A percentile compares a stretch with the other conserved stretches of the same genome.
Evolutionary conservation across 30 jellyfish, hydroid and myxozoan species (phyloP).

Genomic region (Hydractinia echinata): DNA sequence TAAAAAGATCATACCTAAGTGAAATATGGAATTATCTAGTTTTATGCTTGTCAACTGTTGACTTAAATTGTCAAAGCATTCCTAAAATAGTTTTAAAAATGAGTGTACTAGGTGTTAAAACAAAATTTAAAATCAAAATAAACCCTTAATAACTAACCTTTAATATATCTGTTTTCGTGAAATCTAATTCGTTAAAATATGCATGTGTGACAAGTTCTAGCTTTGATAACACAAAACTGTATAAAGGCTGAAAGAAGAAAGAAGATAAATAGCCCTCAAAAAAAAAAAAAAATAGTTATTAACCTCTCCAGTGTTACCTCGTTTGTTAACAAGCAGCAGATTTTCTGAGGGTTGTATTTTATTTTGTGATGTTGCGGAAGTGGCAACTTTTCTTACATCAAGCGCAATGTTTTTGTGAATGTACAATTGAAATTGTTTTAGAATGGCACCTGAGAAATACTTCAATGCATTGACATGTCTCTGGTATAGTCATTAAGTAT

Average conservation of each 20-base stretch:
- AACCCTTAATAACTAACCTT: conserved; percentile 36
- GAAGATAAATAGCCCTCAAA: too few species aligned
- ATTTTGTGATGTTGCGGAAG: too few species aligned
- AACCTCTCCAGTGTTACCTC: too few species aligned
- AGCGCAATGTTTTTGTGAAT: too few species aligned
- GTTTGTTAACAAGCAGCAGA: too few species aligned
- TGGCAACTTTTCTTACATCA: too few species aligned
- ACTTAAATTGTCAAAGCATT: conserved; percentile 52
- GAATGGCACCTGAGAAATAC: too few species aligned
- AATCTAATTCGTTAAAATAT: conserved; percentile 83
- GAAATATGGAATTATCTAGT: conserved; percentile 38
- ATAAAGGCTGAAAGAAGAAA: conserved; percentile 71
- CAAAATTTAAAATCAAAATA: background rate
- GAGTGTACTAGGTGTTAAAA: background rate
- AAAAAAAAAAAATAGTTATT: too few species aligned
- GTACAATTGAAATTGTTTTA: too few species aligned
- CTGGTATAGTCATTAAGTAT: too few species aligned
- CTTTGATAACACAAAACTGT: conserved; percentile 70
- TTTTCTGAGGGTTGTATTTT: too few species aligned
- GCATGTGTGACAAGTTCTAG: conserved; percentile 86
- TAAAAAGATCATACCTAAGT: conserved; percentile 44
- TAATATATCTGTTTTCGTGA: conserved; percentile 67
- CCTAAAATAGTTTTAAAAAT: conserved; percentile 26
- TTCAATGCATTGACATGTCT: too few species aligned
- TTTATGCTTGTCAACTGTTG: conserved; percentile 46